phyloP scores from a whole-genome alignment of 2,888 invertebrate species.

The Leucozona laternaria region DNA sequence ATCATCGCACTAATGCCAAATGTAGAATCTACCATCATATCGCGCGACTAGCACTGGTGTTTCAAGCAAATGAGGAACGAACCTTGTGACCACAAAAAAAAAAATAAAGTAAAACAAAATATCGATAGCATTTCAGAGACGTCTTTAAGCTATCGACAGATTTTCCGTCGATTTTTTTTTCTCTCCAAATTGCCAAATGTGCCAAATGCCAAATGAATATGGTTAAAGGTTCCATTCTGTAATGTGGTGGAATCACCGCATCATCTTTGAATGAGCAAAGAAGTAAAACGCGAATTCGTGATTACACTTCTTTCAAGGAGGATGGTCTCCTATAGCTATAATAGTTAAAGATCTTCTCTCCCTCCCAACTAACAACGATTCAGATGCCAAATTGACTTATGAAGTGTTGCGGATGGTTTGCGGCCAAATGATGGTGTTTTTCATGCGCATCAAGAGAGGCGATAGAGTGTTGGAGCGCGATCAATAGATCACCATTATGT shows the following conservation, averaged over 20 bases:
- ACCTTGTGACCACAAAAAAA: conserved; percentile 30
- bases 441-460: too few species aligned
- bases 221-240: conserved; percentile 61
- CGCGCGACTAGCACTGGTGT: conserved; percentile 3
- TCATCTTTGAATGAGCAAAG: not conserved
- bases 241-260: conserved; percentile 16
- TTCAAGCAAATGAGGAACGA: conserved; percentile 36
- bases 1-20: conserved; percentile 65
- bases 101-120: conserved; percentile 1
- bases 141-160: conserved; percentile 51
- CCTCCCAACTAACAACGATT: too few species aligned
- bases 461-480: conserved; percentile 42
- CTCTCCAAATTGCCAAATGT: conserved; percentile 61
- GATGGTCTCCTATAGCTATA: too few species aligned
- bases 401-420: conserved; percentile 49
- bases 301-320: conserved; percentile 40
- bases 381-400: conserved; percentile 64
- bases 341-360: conserved; percentile 43
- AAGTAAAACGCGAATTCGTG: conserved; percentile 64
- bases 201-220: conserved; percentile 68
- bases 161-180: conserved; percentile 42
- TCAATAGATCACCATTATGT: conserved; percentile 52
- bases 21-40: conserved; percentile 38
- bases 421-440: conserved; percentile 9
- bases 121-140: not conserved